Percentiles rank a stretch among this genome's conserved stretches.
Evolutionary conservation across 92 coral and sea anemone species (phyloP).

Genomic region (Palythoa grandis): DNA sequence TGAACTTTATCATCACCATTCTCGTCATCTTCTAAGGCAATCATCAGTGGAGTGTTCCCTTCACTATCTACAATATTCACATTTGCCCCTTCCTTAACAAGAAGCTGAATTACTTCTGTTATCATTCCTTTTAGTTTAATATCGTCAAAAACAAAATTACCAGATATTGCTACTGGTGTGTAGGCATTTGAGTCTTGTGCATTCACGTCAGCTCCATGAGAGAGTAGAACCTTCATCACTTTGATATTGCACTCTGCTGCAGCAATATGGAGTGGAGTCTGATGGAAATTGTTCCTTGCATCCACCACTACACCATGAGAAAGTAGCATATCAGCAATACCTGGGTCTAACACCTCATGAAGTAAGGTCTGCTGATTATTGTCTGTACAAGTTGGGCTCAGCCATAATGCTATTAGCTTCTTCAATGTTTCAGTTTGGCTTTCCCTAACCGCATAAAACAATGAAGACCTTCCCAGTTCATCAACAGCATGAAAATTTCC

Average conservation of each 20-base stretch:
- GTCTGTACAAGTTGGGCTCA: conserved; percentile 11
- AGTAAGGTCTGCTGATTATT: conserved; percentile 15
- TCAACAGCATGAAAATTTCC: conserved; percentile 15
- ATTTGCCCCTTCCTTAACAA: conserved; percentile 43
- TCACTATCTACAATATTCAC: conserved; percentile 27
- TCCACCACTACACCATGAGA: conserved; percentile 5
- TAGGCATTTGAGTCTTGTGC: conserved; percentile 27
- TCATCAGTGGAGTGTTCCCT: conserved; percentile 39
- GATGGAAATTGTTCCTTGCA: neutral
- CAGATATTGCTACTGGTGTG: conserved; percentile 16
- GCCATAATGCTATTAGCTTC: neutral
- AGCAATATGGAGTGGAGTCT: conserved; percentile 42
- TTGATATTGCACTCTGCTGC: conserved; percentile 19
- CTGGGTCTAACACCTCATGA: conserved; percentile 1
- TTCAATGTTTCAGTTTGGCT: conserved; percentile 16
- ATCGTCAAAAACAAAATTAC: neutral
- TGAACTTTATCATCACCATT: neutral
- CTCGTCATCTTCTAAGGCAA: neutral
- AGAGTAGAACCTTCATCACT: neutral
- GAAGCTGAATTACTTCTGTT: conserved; percentile 13
- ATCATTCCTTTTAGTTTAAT: neutral
- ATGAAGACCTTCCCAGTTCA: conserved; percentile 32
- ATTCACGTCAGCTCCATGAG: conserved; percentile 35
- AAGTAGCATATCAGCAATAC: conserved; percentile 24
- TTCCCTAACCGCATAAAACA: conserved; percentile 14